Base-by-base conservation (phyloP, 2,113 vertebrate genomes). In the Ailuropoda melanoleuca region DNA sequence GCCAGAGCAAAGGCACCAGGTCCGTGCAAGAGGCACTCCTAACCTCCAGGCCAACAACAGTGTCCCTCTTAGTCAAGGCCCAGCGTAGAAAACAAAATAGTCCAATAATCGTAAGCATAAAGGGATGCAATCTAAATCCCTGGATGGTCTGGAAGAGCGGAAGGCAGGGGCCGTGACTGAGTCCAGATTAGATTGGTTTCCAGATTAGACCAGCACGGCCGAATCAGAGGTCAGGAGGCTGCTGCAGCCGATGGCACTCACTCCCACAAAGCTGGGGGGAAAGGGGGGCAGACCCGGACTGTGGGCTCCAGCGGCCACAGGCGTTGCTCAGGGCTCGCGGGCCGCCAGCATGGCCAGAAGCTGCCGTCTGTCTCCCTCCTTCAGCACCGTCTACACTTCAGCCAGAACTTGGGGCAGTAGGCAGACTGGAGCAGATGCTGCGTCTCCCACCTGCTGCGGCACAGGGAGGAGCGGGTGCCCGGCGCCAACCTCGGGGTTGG, bases 401-500 rank as follows among this genome's bases (percentile, higher is more conserved):
- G 62, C 48, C 50, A 19, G 58, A 43, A 46, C 34, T n/a, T 37
- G 18, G 18, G 82, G n/a, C 56, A 31, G 15, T 3, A 0, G 21
- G 19, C 46, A 37, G 48, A 34, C 72, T 26, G 37, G 55, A 39
- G 58, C 3, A 37, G 24, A 19, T 5, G 19, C 24, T 34, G 34
- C 3, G 0, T 29, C 8, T 39, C 55, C 55, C 43, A 3, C 10
- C 24, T 4, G 11, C 0, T 2, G 7, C 0, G n/a, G 43, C 43
- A 6, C 43, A 11, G 43, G 68, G 66, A 31, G 7, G 26, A 55
- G 48, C 18, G 72, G n/a, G 17, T 6, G 29, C 83, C 18, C 6
- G 34, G 82, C 7, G 26, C 56, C 1, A 2, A 3, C 34, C 21
- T n/a, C 9, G 13, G 0, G 46, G 1, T 15, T 0, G 4, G 60